Percentiles rank a stretch among this genome's conserved stretches.
These are phyloP conservation scores for Dinothrombium tinctorium DNA, from an alignment of 1,140 invertebrate species.

Conservation along the genomic window DNA sequence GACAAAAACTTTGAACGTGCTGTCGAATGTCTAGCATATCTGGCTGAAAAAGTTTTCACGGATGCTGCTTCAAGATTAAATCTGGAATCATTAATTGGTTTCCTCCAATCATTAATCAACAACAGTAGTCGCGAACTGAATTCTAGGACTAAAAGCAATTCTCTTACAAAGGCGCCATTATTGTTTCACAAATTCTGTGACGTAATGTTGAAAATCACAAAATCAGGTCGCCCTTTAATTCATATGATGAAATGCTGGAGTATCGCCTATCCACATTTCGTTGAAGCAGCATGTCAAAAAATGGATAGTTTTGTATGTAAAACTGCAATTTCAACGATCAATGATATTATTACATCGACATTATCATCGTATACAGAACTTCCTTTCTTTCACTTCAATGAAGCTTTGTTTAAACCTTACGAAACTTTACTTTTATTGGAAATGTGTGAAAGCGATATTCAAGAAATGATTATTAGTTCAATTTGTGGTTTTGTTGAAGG, in stretches of 20 bases:
- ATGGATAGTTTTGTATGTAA: slow-evolving; percentile 56
- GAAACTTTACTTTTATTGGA: slow-evolving; percentile 79
- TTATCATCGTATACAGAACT: slow-evolving; percentile 57
- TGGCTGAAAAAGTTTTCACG: slow-evolving; percentile 47
- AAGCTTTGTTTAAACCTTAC: slow-evolving; percentile 77
- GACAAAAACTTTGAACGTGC: slow-evolving; percentile 58
- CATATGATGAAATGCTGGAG: slow-evolving; percentile 76
- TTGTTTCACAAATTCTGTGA: slow-evolving; percentile 58
- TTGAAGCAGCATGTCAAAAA: slow-evolving; percentile 77
- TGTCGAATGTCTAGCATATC: slow-evolving; percentile 56
- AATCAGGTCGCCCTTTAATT: slow-evolving; percentile 58
- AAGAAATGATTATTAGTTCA: slow-evolving; percentile 73
- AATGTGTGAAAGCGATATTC: slow-evolving; percentile 66
- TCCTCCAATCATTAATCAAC: slow-evolving; percentile 49
- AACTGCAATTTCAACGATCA: slow-evolving; percentile 73
- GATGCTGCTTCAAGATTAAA: slow-evolving; percentile 67
- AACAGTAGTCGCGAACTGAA: slow-evolving; percentile 28
- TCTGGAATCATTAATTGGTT: slow-evolving; percentile 49
- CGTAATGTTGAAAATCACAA: slow-evolving; percentile 57
- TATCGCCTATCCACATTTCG: slow-evolving; percentile 64
- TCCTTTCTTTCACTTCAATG: slow-evolving; percentile 82
- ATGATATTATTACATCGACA: slow-evolving; percentile 64
- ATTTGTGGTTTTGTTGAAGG: slow-evolving; percentile 86
- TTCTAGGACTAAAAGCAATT: slow-evolving; percentile 1
- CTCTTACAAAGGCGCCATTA: slow-evolving; percentile 20